phyloP scores from a whole-genome alignment of 2,113 vertebrate genomes.

The Aptenodytes forsteri region DNA sequence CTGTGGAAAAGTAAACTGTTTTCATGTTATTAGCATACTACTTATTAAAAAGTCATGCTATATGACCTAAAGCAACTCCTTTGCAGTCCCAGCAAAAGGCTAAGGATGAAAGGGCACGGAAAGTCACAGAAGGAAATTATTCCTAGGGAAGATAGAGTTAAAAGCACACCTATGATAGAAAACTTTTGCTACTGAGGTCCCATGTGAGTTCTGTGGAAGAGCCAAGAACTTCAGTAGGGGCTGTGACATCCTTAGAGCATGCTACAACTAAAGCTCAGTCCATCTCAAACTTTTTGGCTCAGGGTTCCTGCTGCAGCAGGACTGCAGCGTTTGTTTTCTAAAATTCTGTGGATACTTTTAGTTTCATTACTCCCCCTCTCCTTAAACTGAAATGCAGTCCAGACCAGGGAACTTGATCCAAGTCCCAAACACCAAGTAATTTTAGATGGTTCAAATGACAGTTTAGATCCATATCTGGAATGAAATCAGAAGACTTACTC shows the following conservation, averaged over 20 bases:
- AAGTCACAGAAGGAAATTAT: not conserved
- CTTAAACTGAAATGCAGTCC: not conserved
- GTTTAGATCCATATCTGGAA: not conserved
- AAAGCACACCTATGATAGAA: not conserved
- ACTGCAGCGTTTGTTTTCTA: not conserved
- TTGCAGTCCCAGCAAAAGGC: not conserved
- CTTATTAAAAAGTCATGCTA: not conserved
- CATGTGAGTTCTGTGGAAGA: not conserved
- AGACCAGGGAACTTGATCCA: not conserved
- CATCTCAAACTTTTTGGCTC: not conserved
- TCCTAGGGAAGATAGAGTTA: not conserved
- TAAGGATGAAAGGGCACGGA: not conserved
- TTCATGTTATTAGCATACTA: not conserved
- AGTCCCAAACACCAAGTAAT: not conserved
- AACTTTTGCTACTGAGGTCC: not conserved
- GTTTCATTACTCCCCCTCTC: not conserved
- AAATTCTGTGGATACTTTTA: not conserved
- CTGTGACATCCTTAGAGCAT: not conserved
- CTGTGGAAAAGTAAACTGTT: not conserved
- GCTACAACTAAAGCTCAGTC: not conserved
- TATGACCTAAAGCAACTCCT: not conserved
- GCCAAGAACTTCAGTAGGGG: not conserved
- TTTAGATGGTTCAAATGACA: not conserved
- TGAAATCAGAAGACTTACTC: not conserved
- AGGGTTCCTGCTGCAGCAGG: not conserved